Evolutionary conservation across 2,113 vertebrate species (phyloP).

Genomic region (Mus musculus): DNA sequence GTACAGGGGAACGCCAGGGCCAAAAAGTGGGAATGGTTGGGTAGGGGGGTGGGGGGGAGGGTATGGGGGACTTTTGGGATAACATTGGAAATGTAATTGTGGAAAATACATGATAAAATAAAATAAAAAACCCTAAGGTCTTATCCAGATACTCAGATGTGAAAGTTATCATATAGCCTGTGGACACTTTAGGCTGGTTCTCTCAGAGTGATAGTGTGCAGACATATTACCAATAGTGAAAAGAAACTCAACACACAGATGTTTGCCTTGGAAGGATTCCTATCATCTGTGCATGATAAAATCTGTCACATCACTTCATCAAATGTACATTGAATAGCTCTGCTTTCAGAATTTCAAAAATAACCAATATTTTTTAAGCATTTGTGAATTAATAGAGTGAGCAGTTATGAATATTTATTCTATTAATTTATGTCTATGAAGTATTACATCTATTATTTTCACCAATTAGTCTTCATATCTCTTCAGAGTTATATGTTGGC

Average conservation of each 20-base stretch:
- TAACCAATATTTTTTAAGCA: not conserved
- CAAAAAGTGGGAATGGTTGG: no score
- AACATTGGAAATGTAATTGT: no score
- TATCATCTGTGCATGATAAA: not conserved
- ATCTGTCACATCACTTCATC: not conserved
- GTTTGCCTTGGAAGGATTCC: not conserved
- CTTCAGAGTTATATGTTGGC: not conserved
- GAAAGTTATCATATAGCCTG: not conserved
- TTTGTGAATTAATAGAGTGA: not conserved
- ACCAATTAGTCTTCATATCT: not conserved
- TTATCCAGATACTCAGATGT: constrained; percentile 32
- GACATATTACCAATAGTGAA: not conserved
- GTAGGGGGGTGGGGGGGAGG: no score
- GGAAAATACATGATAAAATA: no score
- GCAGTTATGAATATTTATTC: not conserved
- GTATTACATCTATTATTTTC: not conserved
- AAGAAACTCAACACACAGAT: not conserved
- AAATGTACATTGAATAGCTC: not conserved
- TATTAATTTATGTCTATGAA: not conserved
- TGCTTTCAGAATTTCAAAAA: not conserved
- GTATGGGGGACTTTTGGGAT: no score
- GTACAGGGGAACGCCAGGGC: no score
- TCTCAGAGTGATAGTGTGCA: not conserved
- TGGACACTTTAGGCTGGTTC: not conserved
- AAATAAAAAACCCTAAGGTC: constrained; percentile 20